Evolutionary conservation across 1,140 invertebrate genomes (phyloP).

Genomic region (Eubasilissa regina): DNA sequence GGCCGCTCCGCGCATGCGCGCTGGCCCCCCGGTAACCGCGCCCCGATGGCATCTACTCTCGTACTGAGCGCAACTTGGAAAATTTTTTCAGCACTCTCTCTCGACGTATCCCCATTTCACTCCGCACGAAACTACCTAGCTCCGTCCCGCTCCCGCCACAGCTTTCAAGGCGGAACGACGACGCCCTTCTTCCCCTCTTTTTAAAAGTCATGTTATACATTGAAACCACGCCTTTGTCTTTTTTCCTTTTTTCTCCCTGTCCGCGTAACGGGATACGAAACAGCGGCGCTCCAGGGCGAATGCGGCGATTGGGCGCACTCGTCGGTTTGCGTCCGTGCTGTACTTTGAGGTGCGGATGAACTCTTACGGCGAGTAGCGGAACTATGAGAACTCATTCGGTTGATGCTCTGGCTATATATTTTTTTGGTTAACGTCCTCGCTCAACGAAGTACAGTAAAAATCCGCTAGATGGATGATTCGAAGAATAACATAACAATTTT

Average conservation of each 20-base stretch:
- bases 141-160: conserved; percentile 37
- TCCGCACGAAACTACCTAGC: conserved; percentile 45
- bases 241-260: conserved; percentile 46
- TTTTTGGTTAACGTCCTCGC: neutral
- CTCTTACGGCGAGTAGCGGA: conserved; percentile 51
- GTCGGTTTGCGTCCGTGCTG: conserved; percentile 29
- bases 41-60: conserved; percentile 50
- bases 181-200: conserved; percentile 59
- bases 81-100: conserved; percentile 53
- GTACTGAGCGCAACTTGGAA: conserved; percentile 48
- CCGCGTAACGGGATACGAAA: conserved; percentile 39
- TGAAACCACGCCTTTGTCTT: conserved; percentile 59
- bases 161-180: conserved; percentile 49
- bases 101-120: conserved; percentile 50
- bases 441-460: neutral
- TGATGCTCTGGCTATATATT: neutral
- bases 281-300: conserved; percentile 35
- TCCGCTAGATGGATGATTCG: conserved; percentile 5
- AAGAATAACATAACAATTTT: no score
- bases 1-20: conserved; percentile 34
- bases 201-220: conserved; percentile 52
- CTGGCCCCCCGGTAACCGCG: conserved; percentile 47
- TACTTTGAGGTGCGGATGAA: neutral
- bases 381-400: conserved; percentile 18
- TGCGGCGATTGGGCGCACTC: neutral